phyloP scores from a whole-genome alignment of 2,113 vertebrate species.

The Sclerurus mexicanus region DNA sequence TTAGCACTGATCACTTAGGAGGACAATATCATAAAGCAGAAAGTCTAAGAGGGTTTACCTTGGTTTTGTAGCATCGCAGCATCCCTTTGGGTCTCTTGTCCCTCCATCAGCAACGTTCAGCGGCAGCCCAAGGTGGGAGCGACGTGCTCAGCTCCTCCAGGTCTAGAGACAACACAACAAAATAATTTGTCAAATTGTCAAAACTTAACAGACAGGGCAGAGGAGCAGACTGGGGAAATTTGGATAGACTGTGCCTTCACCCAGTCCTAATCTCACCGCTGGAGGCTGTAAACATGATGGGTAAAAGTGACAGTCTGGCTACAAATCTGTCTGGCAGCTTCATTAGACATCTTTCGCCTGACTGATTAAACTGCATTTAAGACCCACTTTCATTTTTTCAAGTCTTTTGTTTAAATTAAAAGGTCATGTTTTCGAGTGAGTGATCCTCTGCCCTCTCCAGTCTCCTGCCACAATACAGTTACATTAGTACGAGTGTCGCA shows the following conservation, averaged over 20 bases:
- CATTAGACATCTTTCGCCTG: slow-evolving; percentile 71
- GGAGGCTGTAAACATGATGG: slow-evolving; percentile 65
- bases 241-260: slow-evolving; percentile 49
- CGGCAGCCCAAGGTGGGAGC: background rate
- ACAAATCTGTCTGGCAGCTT: slow-evolving; percentile 75
- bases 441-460: slow-evolving; percentile 46
- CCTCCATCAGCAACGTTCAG: background rate
- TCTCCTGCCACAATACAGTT: slow-evolving; percentile 50
- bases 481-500: slow-evolving; percentile 38
- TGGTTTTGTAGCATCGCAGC: background rate
- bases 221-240: slow-evolving; percentile 10
- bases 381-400: slow-evolving; percentile 67
- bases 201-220: slow-evolving; percentile 35
- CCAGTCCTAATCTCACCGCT: slow-evolving; percentile 63
- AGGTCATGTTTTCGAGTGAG: slow-evolving; percentile 69
- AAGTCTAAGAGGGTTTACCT: background rate
- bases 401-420: slow-evolving; percentile 77
- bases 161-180: background rate
- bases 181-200: slow-evolving; percentile 65
- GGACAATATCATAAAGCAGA: background rate
- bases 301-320: slow-evolving; percentile 67
- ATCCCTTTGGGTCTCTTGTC: background rate
- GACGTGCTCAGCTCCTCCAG: background rate
- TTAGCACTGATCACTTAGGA: background rate
- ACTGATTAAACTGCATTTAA: slow-evolving; percentile 75